Percentiles rank a stretch among this genome's conserved stretches.
phyloP scores from a whole-genome alignment of 2,888 invertebrate genomes.

The Arenicola marina region DNA sequence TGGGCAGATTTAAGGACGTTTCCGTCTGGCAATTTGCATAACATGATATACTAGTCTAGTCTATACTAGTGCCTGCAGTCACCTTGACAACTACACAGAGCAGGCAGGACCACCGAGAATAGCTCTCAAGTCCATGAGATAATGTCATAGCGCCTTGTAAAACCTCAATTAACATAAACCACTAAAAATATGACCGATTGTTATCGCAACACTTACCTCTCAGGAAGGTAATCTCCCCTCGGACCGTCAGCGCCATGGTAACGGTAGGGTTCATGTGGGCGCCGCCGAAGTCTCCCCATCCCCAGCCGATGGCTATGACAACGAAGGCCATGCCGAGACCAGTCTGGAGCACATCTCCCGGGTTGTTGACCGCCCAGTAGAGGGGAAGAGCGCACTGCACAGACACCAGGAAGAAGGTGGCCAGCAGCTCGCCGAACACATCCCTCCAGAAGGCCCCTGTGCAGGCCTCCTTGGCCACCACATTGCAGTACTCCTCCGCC shows the following conservation, averaged over 20 bases:
- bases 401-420: not conserved
- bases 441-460: not conserved
- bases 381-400: not conserved
- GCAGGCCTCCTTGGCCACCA: not conserved
- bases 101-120: no score
- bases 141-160: no score
- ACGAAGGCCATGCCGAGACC: not conserved
- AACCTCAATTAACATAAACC: no score
- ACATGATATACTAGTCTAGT: no score
- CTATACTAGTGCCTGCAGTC: no score
- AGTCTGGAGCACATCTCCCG: not conserved
- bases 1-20: no score
- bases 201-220: no score
- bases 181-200: no score
- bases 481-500: not conserved
- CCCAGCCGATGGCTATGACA: not conserved
- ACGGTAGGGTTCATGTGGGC: not conserved
- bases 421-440: not conserved
- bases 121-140: no score
- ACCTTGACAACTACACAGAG: no score
- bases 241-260: not conserved
- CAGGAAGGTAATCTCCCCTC: not conserved
- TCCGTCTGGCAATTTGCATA: no score
- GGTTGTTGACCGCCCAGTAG: not conserved
- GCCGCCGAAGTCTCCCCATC: not conserved